Base-by-base conservation (phyloP, 2,113 vertebrate species). In the Gopherus flavomarginatus region DNA sequence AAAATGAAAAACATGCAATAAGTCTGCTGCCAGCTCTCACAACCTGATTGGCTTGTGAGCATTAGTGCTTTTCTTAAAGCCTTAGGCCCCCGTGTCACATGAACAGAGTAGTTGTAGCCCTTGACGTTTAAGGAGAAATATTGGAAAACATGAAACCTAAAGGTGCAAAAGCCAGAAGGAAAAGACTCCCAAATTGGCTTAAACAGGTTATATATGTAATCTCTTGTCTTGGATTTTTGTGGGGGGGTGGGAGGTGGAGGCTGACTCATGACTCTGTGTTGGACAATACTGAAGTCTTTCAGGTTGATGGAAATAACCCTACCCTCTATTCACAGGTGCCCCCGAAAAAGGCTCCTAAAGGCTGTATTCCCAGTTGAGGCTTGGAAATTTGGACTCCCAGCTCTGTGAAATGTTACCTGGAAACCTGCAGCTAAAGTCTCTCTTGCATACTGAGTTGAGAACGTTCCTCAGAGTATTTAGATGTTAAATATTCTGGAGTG, bases 401-500 rank as follows among this genome's bases (percentile, higher is more conserved):
- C 92, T 91, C 22, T 81, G 35, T 88, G 85, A 81, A 93, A 92
- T 75, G 50, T 94, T 92, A 88, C 83, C 83, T 85, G 84, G 86
- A 81, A 95, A 95, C 27, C 5, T 88, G 87, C 87, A 93, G 94
- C 91, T 87, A 83, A 94, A 8, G 38, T 80, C 79, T 94, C 42
- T 47, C 50, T 50, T 0, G 1, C 22, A 9, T 52, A 50, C 31
- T 47, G 88, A 91, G 81, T 82, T 69, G 81, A 91, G 56, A 54
- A 53, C 88, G 52, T 95, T 97, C 90, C 93, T 90, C 81, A 56
- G 95, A 93, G 93, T 87, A 90, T 92, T 69, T 79, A 53, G 93
- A 95, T 90, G 96, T 95, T 90, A 84, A 95, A 96, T 88, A 53
- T 42, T 53, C 62, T 69, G 59, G 54, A 9, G 95, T 94, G 94